These are phyloP conservation scores for Oopsacas minuta DNA, from an alignment of 37 sponge, comb jelly and placozoan species.

Conservation along the genomic window DNA sequence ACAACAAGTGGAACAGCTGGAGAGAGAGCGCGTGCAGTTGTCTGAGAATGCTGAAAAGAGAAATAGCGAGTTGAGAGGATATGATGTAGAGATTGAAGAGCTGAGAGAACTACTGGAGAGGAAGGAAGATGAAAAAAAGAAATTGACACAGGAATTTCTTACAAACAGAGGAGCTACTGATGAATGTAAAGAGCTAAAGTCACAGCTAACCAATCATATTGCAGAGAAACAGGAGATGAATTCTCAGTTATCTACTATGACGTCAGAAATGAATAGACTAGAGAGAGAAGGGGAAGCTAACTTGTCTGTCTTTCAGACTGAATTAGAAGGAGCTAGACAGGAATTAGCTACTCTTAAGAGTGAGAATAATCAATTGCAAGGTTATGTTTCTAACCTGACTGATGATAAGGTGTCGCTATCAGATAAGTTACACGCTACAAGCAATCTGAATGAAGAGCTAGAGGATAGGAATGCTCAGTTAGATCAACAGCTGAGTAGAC, in stretches of 20 bases:
- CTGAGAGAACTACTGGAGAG: not conserved
- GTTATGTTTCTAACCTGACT: no score
- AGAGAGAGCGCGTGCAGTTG: not conserved
- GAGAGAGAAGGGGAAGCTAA: not conserved
- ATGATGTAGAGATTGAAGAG: not conserved
- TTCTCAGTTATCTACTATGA: not conserved
- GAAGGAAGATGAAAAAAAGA: not conserved
- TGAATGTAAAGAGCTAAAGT: not conserved
- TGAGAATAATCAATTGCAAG: no score
- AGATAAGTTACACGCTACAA: not conserved
- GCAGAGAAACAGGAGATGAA: not conserved
- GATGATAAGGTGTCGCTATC: no score
- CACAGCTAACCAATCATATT: not conserved
- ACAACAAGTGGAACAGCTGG: not conserved
- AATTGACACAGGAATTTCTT: not conserved
- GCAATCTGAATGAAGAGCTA: not conserved
- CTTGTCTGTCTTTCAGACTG: no score
- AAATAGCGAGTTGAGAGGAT: not conserved
- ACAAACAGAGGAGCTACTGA: not conserved
- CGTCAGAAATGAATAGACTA: not conserved
- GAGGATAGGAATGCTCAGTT: not conserved
- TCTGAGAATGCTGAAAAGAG: not conserved
- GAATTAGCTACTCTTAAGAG: no score
- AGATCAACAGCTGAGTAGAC: not conserved
- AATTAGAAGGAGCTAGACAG: not conserved